Base-by-base conservation (phyloP, 1,140 invertebrate genomes). In the Bombyx mandarina region DNA sequence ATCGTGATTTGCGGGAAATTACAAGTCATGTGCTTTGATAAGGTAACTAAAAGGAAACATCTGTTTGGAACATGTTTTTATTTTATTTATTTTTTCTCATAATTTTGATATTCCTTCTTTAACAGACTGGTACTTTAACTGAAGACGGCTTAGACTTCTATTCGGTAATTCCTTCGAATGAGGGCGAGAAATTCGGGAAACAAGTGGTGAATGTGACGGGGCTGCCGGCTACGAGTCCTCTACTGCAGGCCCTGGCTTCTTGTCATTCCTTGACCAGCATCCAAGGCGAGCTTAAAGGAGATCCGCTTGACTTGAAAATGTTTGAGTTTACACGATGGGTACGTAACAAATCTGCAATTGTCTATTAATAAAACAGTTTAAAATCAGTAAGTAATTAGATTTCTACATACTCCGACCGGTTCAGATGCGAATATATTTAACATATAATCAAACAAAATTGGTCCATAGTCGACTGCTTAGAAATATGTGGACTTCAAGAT, bases 1-100 rank as follows among this genome's bases (percentile, higher is more conserved):
- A 98, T 99, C 62, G 97, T 97, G 74, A 93, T 98, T 22, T 94
- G 92, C 54, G 92, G 98, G 1, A 97, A 95, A 55, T 90, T 98
- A 44, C 96, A 99, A 88, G 93, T 95, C 65, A 93, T 98, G 71
- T 98, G 97, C 77, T 99, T 99, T 88, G 97, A 99, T 83, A 99
- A 99, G 91, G 93, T 94, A 79, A 68, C 2, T 35, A 35, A 35
- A 35, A 35, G 26, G 26, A 35, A 35, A 35, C 26, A 18, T 18
- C 4, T 35, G 26, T 35, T 35, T 3, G 2, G 2, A 35, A 35
- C 26, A 35, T 35, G 2, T 3, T 35, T 35, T 2, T 35, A 18
- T 18, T 18, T 18, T 18, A 18, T 35, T 35, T 3, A 35, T 5
- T 2, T 35, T 35, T 35, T 46, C 43, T 4, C 26, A 18, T 53